Conservation (phyloP, 1,140 invertebrate genomes). For the Maniola jurtina region DNA sequence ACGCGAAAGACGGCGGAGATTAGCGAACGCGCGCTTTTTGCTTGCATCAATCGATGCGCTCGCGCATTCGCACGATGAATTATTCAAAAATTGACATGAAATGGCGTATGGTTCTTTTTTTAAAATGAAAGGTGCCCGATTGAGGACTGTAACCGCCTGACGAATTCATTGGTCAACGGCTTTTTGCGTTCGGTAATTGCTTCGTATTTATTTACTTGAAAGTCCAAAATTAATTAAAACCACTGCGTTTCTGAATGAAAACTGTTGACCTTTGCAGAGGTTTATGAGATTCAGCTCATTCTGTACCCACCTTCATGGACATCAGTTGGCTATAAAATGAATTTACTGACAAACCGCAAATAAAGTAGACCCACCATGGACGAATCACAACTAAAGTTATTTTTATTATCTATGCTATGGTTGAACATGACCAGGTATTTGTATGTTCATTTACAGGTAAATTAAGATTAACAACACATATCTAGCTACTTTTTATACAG, state of each 20-base stretch:
- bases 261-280: slow-evolving; percentile 24
- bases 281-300: slow-evolving; percentile 32
- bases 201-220: slow-evolving; percentile 52
- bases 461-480: too few species aligned
- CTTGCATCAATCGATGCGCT: slow-evolving; percentile 78
- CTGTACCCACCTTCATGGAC: slow-evolving; percentile 26
- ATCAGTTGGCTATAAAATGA: slow-evolving; percentile 48
- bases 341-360: slow-evolving; percentile 69
- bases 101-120: slow-evolving; percentile 78
- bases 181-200: slow-evolving; percentile 73
- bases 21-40: slow-evolving; percentile 75
- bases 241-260: slow-evolving; percentile 25
- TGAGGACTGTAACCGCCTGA: slow-evolving; percentile 78
- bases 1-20: slow-evolving; percentile 72
- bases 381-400: slow-evolving; percentile 29
- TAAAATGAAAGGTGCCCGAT: slow-evolving; percentile 77
- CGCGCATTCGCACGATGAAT: slow-evolving; percentile 77
- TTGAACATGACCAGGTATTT: not conserved
- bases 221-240: slow-evolving; percentile 30
- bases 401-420: slow-evolving; percentile 1
- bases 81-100: slow-evolving; percentile 79
- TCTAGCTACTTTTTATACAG: too few species aligned
- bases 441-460: not conserved
- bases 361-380: slow-evolving; percentile 49
- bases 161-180: slow-evolving; percentile 77